phyloP scores from a whole-genome alignment of 2,888 invertebrate genomes.

The Notodonta ziczac region DNA sequence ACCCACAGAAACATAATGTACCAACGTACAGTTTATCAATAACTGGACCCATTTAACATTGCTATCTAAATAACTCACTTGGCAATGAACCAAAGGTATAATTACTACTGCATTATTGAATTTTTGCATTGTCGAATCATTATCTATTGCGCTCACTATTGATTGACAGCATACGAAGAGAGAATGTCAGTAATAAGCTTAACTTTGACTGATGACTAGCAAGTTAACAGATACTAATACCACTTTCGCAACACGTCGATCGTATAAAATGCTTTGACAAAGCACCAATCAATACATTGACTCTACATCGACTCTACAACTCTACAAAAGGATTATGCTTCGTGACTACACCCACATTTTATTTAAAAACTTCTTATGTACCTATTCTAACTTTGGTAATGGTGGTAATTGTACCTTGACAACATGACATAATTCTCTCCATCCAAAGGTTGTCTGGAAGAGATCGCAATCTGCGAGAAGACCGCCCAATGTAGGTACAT shows the following conservation, averaged over 20 bases:
- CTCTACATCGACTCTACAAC: not conserved
- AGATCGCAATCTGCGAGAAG: no score
- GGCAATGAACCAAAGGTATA: constrained; percentile 25
- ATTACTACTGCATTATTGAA: constrained; percentile 27
- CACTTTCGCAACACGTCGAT: constrained; percentile 14
- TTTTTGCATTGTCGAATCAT: constrained; percentile 30
- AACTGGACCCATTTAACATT: constrained; percentile 32
- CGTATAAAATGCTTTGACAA: not conserved
- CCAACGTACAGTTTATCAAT: constrained; percentile 20
- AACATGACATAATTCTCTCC: no score
- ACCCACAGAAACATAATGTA: not conserved
- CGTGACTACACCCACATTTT: constrained; percentile 16
- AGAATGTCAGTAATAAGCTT: constrained; percentile 26
- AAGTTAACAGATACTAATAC: constrained; percentile 17
- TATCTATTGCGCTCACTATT: constrained; percentile 23
- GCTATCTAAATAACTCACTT: constrained; percentile 27
- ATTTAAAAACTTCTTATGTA: no score
- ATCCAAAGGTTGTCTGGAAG: no score
- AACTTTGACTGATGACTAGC: constrained; percentile 17
- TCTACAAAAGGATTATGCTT: constrained; percentile 1
- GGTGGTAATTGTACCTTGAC: no score
- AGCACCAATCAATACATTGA: not conserved
- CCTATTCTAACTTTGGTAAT: no score
- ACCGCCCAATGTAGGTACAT: no score
- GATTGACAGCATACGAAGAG: constrained; percentile 28